Percentiles rank a stretch among this genome's conserved stretches.
These are phyloP conservation scores for Myoxocephalus aenaeus DNA, from an alignment of 2,797 vertebrate species.

Conservation along the genomic window DNA sequence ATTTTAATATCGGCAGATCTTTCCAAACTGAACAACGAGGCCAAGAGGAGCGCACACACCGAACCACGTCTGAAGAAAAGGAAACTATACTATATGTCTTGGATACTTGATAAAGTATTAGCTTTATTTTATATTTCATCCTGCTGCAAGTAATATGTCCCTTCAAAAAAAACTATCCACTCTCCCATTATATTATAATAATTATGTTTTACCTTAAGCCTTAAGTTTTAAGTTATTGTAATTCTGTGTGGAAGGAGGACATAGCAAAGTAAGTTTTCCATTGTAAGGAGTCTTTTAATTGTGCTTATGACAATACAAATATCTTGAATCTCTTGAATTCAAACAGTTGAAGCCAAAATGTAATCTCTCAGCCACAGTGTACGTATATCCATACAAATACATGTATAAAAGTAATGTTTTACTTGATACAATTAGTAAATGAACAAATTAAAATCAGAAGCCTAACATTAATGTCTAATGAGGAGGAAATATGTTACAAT, in stretches of 20 bases:
- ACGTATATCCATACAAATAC: not conserved
- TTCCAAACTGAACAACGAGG: conserved; percentile 41
- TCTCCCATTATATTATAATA: not conserved
- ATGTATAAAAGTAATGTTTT: not conserved
- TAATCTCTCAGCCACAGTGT: not conserved
- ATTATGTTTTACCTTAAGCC: no score
- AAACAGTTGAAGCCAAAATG: not conserved
- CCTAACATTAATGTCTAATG: not conserved
- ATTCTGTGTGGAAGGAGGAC: no score
- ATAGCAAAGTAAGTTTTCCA: no score
- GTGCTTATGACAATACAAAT: no score
- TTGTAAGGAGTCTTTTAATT: no score
- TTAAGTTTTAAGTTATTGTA: no score
- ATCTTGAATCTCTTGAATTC: no score
- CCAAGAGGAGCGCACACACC: conserved; percentile 55
- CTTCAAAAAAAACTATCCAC: not conserved
- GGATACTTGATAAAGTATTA: conserved; percentile 28
- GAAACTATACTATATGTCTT: conserved; percentile 12
- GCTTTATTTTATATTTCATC: conserved; percentile 14
- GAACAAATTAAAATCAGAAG: not conserved
- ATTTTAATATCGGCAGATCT: conserved; percentile 91
- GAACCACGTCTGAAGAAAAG: conserved; percentile 34
- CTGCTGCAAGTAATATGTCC: not conserved
- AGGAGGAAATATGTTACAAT: not conserved
- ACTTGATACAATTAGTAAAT: not conserved